Evolutionary conservation across 2,888 invertebrate species (phyloP).

Genomic region (Synergus itoensis): DNA sequence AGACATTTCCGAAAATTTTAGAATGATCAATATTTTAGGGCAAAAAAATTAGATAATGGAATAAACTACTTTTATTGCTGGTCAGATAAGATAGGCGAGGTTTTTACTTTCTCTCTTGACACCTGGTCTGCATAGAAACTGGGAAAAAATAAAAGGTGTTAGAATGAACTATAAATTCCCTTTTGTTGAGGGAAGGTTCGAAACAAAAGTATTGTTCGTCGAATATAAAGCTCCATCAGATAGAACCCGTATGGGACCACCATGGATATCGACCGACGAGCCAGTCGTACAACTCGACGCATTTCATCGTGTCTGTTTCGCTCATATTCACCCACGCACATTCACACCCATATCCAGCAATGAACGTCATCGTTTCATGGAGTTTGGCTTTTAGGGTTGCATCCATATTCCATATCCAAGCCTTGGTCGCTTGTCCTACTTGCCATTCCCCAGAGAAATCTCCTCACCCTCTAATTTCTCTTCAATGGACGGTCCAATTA

Average conservation of each 20-base stretch:
- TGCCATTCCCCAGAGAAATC: slow-evolving; percentile 1
- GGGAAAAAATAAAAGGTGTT: slow-evolving; percentile 6
- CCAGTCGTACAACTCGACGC: background rate
- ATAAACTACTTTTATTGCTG: background rate
- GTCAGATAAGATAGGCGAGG: background rate
- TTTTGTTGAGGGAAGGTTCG: slow-evolving; percentile 19
- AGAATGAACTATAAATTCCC: slow-evolving; percentile 7
- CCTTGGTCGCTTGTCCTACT: slow-evolving; percentile 6
- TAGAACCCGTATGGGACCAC: slow-evolving; percentile 43
- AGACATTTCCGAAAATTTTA: background rate
- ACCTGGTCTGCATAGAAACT: slow-evolving; percentile 11
- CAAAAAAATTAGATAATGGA: background rate
- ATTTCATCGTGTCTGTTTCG: slow-evolving; percentile 23
- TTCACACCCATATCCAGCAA: slow-evolving; percentile 2
- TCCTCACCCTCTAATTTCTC: slow-evolving; percentile 2
- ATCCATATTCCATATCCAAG: background rate
- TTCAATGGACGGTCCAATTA: slow-evolving; percentile 15
- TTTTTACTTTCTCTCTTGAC: slow-evolving; percentile 9
- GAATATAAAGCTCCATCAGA: slow-evolving; percentile 4
- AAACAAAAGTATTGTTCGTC: slow-evolving; percentile 42
- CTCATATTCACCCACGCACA: slow-evolving; percentile 41
- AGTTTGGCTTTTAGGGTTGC: slow-evolving; percentile 24
- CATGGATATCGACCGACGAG: slow-evolving; percentile 51
- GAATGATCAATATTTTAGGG: background rate
- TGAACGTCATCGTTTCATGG: slow-evolving; percentile 35